Evolutionary conservation across 2,113 vertebrate genomes (phyloP).

Genomic region (Melanerpes aurifrons): DNA sequence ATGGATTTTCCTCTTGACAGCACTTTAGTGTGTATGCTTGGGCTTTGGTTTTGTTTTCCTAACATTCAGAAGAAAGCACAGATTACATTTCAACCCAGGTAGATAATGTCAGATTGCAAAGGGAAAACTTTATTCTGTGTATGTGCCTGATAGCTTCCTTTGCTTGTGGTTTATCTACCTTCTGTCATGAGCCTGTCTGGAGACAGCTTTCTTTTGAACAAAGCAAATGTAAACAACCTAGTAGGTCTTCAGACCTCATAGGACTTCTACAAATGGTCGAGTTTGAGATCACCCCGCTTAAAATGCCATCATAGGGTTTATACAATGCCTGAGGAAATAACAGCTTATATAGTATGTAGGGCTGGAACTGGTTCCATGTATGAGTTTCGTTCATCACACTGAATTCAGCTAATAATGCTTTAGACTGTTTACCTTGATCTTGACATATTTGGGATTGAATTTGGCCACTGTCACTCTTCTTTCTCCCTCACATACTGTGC

Average conservation of each 20-base stretch:
- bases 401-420: neutral
- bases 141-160: neutral
- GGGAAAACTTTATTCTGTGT: neutral
- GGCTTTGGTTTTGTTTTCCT: slow-evolving; percentile 25
- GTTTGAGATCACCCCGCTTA: slow-evolving; percentile 9
- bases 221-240: neutral
- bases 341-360: neutral
- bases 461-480: neutral
- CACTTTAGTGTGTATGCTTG: neutral
- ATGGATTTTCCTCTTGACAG: slow-evolving; percentile 29
- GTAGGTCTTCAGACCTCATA: neutral
- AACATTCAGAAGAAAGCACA: neutral
- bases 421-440: neutral
- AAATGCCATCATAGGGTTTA: neutral
- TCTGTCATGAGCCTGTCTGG: neutral
- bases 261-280: neutral
- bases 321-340: neutral
- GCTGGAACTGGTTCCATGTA: neutral
- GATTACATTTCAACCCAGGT: slow-evolving; percentile 11
- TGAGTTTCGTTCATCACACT: neutral
- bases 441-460: neutral
- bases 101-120: slow-evolving; percentile 23
- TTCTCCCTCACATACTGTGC: neutral
- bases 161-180: neutral
- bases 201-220: neutral